Evolutionary conservation across 1,140 invertebrate genomes (phyloP), one percentile per base, ranked within the genome.

Genomic region (Argopecten irradians): DNA sequence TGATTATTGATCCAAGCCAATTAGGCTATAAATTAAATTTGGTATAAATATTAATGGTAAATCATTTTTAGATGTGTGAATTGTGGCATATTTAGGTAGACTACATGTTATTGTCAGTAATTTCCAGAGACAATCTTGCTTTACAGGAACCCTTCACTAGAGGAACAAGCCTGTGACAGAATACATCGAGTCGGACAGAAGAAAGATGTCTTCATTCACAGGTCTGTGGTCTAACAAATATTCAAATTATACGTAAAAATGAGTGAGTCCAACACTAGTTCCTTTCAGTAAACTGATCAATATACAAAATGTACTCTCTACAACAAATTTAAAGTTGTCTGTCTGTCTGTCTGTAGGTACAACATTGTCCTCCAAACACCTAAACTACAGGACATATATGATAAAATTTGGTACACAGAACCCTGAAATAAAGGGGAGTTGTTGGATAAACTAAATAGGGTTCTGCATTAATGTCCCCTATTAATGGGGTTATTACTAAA

Each of bases 161-260:
- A 99, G 95, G 96, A 97, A 8, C 98, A 99, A 94, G 98, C 98
- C 0, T 98, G 98, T 96, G 98, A 99, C 96, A 96, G 98, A 83
- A 97, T 99, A 83, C 98, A 99, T 95, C 96, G 98, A 39, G 97
- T 99, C 83, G 98, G 98, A 0, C 98, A 99, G 94, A 97, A 94
- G 22, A 98, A 97, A 93, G 93, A 96, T 93, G 98, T 99, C 0
- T 96, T 96, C 87, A 97, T 99, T 83, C 98, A 98, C 94, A 98
- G 97, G 97, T 98, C 95, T 94, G 93, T 92, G 7, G 39, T 71
- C 9, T 32, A 7, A 22, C 0, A 11, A 19, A 33, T 85, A 34
- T 28, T 36, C 41, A 8, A 88, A 85, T 19, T 55, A 35, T 83
- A 55, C 85, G 3, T 22, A 87, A 71, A 83, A 11, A 86, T 34